These are phyloP conservation scores for Enteromius argenteus DNA, from an alignment of 2,797 vertebrate genomes.

Conservation along the genomic window DNA sequence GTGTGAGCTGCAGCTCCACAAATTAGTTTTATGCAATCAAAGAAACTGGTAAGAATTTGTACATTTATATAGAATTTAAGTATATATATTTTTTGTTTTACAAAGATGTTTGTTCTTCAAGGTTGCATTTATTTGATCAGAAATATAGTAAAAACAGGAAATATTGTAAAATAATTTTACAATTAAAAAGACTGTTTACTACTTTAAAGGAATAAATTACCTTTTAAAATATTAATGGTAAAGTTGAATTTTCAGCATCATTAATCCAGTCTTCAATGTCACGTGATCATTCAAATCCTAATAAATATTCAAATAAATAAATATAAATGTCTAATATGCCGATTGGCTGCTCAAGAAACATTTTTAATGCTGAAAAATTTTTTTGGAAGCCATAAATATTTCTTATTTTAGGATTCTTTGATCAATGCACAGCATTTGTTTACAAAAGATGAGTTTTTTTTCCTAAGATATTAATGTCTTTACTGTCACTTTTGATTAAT, in stretches of 20 bases:
- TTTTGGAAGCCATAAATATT: neutral
- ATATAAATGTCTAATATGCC: neutral
- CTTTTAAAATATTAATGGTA: neutral
- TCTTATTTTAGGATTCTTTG: neutral
- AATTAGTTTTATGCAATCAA: neutral
- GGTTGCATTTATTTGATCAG: too few relatives aligned
- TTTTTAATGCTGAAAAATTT: neutral
- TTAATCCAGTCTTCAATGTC: neutral
- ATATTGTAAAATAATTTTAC: neutral
- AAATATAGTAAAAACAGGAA: neutral
- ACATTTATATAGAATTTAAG: too few relatives aligned
- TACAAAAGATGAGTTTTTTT: neutral
- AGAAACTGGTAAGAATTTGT: neutral
- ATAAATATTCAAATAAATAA: too few relatives aligned
- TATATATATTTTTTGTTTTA: neutral
- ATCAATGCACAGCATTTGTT: neutral
- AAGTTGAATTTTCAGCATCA: neutral
- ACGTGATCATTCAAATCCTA: neutral
- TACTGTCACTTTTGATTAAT: neutral
- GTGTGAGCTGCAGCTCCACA: too few relatives aligned
- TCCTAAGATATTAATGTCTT: neutral
- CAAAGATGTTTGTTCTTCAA: too few relatives aligned
- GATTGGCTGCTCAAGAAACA: neutral
- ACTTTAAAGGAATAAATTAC: too few relatives aligned
- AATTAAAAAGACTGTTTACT: neutral